These are phyloP conservation scores for Pristionchus exspectatus DNA, from an alignment of 2,888 invertebrate species.

Conservation along the genomic window DNA sequence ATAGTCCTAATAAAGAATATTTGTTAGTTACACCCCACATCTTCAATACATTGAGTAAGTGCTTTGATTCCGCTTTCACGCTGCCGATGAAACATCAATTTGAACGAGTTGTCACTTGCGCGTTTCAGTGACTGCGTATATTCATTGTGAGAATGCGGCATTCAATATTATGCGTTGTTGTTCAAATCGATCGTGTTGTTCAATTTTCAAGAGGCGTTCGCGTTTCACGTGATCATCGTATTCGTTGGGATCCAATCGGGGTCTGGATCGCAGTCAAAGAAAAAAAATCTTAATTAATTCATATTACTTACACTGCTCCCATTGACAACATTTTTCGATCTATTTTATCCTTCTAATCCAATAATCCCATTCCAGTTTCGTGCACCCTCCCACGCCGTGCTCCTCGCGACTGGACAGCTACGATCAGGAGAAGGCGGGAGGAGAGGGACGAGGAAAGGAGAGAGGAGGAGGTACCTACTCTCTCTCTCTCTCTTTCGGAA, in stretches of 20 bases:
- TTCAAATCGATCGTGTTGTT: no score
- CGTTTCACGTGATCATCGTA: neutral
- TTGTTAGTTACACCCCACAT: no score
- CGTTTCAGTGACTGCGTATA: no score
- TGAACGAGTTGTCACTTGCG: no score
- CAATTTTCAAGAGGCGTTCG: neutral
- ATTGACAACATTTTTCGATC: neutral
- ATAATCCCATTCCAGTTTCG: conserved; percentile 20
- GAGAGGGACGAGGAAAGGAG: neutral
- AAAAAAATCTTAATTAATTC: neutral
- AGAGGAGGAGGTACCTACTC: neutral
- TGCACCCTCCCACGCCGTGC: conserved; percentile 48
- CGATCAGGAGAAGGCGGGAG: neutral
- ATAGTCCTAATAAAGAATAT: no score
- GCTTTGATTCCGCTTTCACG: no score
- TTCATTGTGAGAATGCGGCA: no score
- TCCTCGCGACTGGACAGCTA: neutral
- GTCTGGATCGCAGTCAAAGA: neutral
- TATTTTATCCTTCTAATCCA: neutral
- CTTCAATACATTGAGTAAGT: no score
- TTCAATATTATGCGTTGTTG: no score
- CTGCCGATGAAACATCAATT: no score
- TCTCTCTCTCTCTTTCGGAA: no score
- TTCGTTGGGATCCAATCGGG: neutral
- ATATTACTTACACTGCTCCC: no score